Evolutionary conservation across 2,797 vertebrate species (phyloP), one percentile per base, ranked within the genome.

Genomic region (Microcaecilia unicolor): DNA sequence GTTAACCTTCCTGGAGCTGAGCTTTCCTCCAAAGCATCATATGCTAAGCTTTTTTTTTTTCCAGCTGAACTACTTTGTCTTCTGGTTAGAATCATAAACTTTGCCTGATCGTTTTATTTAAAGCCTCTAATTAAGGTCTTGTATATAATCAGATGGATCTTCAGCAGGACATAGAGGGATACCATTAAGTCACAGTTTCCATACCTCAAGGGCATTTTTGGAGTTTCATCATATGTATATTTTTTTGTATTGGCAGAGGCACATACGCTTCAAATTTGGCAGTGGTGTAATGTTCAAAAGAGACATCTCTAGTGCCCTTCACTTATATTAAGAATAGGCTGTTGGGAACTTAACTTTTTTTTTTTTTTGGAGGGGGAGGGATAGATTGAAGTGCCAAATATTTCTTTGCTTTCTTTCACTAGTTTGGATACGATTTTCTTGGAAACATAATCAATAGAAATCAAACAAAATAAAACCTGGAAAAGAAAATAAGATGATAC

Each of bases 241-340:
- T 48, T 14, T n/a, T 54, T 46, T 43, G 30, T 58, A 35, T 43
- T 50, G n/a, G n/a, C n/a, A n/a, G n/a, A n/a, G n/a, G n/a, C n/a
- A n/a, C 35, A 55, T 58, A 52, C 52, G 68, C 61, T 58, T 63
- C 46, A 41, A 56, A 68, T 55, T 77, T 80, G 77, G 77, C 76
- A 83, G 45, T 49, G 34, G 44, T 9, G 39, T 3, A 41, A 43
- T n/a, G n/a, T n/a, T 44, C 58, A 67, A 8, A 51, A 70, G 81
- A 79, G 64, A 76, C 78, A 77, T 76, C 70, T 73, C 47, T 50
- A 0, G 68, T n/a, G 74, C 81, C 65, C 74, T 76, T 60, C 61
- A 56, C 61, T 71, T 60, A 75, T 54, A 29, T 42, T 61, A 37
- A 22, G 22, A 62, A 48, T 41, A 58, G 58, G 69, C 59, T 58